Evolutionary conservation across 2,888 invertebrate genomes (phyloP).

Genomic region (Junonia oenone): DNA sequence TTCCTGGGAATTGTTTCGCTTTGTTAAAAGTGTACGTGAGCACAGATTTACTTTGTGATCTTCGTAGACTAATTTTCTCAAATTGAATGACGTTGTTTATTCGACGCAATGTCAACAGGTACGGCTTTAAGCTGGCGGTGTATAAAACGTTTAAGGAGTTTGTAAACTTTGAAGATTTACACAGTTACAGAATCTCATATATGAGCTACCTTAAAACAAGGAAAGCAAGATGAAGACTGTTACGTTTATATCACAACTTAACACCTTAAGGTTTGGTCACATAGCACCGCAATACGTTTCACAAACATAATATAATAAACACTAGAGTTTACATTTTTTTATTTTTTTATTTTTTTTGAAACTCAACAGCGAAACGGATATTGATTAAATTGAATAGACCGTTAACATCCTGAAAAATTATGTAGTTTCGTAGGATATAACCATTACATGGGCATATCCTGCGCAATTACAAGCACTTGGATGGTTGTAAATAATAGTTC

Average conservation of each 20-base stretch:
- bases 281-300: background rate
- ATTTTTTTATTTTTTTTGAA: too few species aligned
- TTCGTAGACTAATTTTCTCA: conserved; percentile 52
- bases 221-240: background rate
- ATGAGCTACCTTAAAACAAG: background rate
- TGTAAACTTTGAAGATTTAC: background rate
- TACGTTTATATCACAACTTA: background rate
- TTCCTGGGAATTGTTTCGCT: conserved; percentile 69
- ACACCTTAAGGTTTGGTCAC: background rate
- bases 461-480: too few species aligned
- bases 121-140: background rate
- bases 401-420: too few species aligned
- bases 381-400: too few species aligned
- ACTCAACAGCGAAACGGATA: too few species aligned
- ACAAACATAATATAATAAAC: background rate
- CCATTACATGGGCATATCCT: too few species aligned
- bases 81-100: conserved; percentile 35
- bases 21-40: conserved; percentile 60
- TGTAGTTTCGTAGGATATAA: too few species aligned
- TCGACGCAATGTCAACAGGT: conserved; percentile 1
- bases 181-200: background rate
- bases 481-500: too few species aligned
- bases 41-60: conserved; percentile 57
- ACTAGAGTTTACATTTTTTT: background rate
- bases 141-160: background rate